These are phyloP conservation scores for Notocelia uddmanniana DNA, from an alignment of 2,888 invertebrate species.

Conservation along the genomic window DNA sequence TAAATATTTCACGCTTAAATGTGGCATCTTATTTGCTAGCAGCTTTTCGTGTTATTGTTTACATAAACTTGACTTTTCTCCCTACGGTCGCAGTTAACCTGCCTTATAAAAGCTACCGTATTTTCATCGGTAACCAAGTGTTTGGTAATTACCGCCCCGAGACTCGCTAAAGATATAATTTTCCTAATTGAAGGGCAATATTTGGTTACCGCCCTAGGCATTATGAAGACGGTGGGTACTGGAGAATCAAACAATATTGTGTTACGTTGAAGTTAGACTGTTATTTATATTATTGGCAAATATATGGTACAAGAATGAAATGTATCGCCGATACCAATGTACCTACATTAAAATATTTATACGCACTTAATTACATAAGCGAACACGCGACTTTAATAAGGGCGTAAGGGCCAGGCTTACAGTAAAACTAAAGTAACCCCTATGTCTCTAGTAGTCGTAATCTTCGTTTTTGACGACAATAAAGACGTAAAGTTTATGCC, in stretches of 20 bases:
- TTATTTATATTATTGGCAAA: conserved; percentile 1
- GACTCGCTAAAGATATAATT: conserved; percentile 55
- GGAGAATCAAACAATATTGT: conserved; percentile 5
- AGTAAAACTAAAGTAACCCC: too few species aligned
- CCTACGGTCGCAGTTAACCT: conserved; percentile 14
- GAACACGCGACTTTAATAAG: too few species aligned
- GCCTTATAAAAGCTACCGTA: not conserved
- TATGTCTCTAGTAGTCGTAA: too few species aligned
- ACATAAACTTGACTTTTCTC: conserved; percentile 1
- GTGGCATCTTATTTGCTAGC: not conserved
- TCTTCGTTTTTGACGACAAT: too few species aligned
- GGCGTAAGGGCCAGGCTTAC: too few species aligned
- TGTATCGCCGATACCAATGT: not conserved
- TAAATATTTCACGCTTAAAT: too few species aligned
- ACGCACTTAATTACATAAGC: too few species aligned
- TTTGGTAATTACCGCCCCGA: conserved; percentile 61
- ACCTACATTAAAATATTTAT: not conserved
- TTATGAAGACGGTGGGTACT: conserved; percentile 22
- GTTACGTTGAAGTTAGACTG: conserved; percentile 9
- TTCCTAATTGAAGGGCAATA: conserved; percentile 66
- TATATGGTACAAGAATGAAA: not conserved
- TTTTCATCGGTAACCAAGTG: conserved; percentile 56
- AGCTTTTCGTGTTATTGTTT: not conserved
- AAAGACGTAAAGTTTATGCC: too few species aligned
- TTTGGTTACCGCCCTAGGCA: conserved; percentile 63